Evolutionary conservation across 1,140 invertebrate genomes (phyloP).

Genomic region (Papilio dardanus): DNA sequence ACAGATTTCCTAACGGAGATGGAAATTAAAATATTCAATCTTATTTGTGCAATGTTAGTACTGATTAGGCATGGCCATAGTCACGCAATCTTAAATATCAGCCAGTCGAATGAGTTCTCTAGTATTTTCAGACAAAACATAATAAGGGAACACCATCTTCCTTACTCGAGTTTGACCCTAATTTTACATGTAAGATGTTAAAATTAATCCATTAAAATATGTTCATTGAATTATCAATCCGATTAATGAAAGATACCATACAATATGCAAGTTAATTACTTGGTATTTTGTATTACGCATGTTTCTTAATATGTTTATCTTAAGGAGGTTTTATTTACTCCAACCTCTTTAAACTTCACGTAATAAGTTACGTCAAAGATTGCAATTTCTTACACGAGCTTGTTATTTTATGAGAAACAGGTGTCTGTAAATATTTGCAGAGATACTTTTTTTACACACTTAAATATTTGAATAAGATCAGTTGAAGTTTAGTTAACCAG

Average conservation of each 20-base stretch:
- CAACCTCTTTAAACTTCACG: background rate
- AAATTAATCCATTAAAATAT: background rate
- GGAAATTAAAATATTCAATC: background rate
- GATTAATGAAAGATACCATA: constrained; percentile 1
- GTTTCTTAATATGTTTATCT: background rate
- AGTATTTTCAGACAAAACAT: background rate
- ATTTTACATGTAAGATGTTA: background rate
- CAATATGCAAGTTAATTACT: background rate
- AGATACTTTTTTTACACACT: too few species aligned
- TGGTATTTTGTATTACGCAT: constrained; percentile 7
- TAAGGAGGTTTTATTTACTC: background rate
- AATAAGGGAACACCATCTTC: background rate
- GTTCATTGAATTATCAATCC: background rate
- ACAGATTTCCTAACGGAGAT: background rate
- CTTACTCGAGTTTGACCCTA: background rate
- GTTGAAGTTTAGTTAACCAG: background rate
- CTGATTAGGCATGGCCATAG: background rate
- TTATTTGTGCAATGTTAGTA: background rate
- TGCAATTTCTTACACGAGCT: background rate
- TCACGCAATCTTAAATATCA: background rate
- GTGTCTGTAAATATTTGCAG: too few species aligned
- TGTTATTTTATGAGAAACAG: background rate
- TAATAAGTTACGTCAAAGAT: constrained; percentile 4
- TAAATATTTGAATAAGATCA: too few species aligned
- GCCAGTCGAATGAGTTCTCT: background rate